These are phyloP conservation scores for Triplophysa rosa DNA, from an alignment of 2,113 vertebrate species.

Conservation along the genomic window DNA sequence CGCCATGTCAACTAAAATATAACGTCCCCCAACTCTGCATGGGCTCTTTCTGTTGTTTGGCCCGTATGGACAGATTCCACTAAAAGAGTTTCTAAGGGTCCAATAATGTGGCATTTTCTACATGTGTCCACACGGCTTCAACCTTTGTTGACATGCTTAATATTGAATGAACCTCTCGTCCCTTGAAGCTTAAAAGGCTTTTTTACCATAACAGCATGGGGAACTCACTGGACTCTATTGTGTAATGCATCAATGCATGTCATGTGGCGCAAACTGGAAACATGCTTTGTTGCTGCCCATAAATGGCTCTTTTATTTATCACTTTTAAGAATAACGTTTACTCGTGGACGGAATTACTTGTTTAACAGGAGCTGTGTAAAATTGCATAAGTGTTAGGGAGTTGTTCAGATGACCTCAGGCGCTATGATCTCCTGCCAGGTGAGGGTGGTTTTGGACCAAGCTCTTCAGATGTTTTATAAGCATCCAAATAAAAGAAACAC, in stretches of 20 bases:
- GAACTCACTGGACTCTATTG: constrained; percentile 54
- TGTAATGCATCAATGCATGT: not conserved
- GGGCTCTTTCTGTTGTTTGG: constrained; percentile 5
- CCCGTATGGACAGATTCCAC: too few species aligned
- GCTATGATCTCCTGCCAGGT: not conserved
- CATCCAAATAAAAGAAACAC: not conserved
- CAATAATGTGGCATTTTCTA: not conserved
- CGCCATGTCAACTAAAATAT: constrained; percentile 23
- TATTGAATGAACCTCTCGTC: constrained; percentile 62
- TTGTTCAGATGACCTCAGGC: not conserved
- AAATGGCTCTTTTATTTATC: not conserved
- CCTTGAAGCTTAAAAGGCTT: constrained; percentile 46
- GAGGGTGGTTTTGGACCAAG: constrained; percentile 3
- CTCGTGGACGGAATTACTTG: not conserved
- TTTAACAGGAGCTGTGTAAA: not conserved
- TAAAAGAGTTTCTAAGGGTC: not conserved
- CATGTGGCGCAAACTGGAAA: constrained; percentile 6
- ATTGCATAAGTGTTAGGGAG: not conserved
- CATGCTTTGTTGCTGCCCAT: not conserved
- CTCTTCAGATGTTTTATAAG: not conserved
- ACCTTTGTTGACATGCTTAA: not conserved
- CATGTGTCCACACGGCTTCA: not conserved
- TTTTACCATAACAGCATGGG: constrained; percentile 48
- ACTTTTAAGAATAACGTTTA: not conserved
- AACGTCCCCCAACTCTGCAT: not conserved